phyloP scores from a whole-genome alignment of 2,113 vertebrate species.

The Dromaius novaehollandiae region DNA sequence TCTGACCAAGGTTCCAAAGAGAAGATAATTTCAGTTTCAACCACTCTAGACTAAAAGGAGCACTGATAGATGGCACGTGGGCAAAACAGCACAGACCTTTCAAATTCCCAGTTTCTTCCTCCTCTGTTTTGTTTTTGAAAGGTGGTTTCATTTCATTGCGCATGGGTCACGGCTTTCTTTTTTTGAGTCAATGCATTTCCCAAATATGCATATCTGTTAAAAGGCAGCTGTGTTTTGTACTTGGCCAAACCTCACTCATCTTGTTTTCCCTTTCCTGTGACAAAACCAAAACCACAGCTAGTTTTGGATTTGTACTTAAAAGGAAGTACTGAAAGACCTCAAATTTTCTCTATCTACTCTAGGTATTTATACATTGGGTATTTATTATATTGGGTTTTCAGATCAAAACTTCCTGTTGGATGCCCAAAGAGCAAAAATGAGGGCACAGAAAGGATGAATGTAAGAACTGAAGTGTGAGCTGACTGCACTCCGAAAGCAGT shows the following conservation, averaged over 20 bases:
- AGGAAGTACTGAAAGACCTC: neutral
- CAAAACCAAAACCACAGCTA: neutral
- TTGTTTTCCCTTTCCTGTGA: neutral
- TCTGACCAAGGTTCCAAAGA: neutral
- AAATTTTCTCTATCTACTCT: neutral
- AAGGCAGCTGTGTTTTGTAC: neutral
- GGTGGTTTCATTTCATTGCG: neutral
- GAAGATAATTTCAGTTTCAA: neutral
- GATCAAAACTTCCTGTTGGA: neutral
- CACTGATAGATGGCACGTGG: neutral
- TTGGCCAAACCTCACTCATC: neutral
- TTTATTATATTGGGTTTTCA: neutral
- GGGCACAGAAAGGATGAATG: neutral
- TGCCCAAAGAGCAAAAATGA: neutral
- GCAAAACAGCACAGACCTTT: neutral
- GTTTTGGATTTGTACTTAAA: neutral
- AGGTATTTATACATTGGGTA: neutral
- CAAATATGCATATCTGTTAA: neutral
- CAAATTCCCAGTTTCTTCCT: neutral
- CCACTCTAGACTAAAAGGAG: neutral
- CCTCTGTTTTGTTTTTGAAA: neutral
- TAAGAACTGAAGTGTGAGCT: neutral
- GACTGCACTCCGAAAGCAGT: neutral
- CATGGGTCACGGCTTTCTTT: neutral
- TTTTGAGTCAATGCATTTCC: neutral